Evolutionary conservation across 2,113 vertebrate species (phyloP).

Genomic region (Amphiprion ocellaris): DNA sequence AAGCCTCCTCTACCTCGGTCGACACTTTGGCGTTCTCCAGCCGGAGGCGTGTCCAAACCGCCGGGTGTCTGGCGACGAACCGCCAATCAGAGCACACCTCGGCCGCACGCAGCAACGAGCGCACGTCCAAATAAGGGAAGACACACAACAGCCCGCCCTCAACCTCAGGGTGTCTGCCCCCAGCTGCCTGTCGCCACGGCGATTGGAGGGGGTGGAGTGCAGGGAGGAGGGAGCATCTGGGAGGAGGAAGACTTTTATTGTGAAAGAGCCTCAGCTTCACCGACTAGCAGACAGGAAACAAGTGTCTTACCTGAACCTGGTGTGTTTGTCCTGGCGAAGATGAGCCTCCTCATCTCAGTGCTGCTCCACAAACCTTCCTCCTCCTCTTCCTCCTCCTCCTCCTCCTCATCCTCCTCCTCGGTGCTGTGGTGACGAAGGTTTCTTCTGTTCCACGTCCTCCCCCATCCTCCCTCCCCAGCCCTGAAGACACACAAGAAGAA

Average conservation of each 20-base stretch:
- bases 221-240: conserved; percentile 38
- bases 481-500: conserved; percentile 25
- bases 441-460: conserved; percentile 54
- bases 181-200: conserved; percentile 85
- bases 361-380: conserved; percentile 59
- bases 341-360: conserved; percentile 49
- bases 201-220: conserved; percentile 41
- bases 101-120: conserved; percentile 87
- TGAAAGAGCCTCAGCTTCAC: background rate
- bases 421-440: conserved; percentile 62
- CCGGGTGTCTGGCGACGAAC: conserved; percentile 91
- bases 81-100: conserved; percentile 94
- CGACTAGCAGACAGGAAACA: background rate
- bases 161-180: conserved; percentile 89
- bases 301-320: conserved; percentile 56
- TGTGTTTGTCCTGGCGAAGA: conserved; percentile 40
- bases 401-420: conserved; percentile 33
- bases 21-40: conserved; percentile 90
- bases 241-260: background rate
- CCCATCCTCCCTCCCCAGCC: conserved; percentile 36
- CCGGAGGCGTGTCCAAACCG: conserved; percentile 91
- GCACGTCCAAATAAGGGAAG: conserved; percentile 93
- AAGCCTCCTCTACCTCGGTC: conserved; percentile 51
- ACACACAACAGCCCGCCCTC: conserved; percentile 92
- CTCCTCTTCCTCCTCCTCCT: conserved; percentile 4